phyloP scores from a whole-genome alignment of 30 jellyfish, hydroid and myxozoan species.

The Aurelia sp. region DNA sequence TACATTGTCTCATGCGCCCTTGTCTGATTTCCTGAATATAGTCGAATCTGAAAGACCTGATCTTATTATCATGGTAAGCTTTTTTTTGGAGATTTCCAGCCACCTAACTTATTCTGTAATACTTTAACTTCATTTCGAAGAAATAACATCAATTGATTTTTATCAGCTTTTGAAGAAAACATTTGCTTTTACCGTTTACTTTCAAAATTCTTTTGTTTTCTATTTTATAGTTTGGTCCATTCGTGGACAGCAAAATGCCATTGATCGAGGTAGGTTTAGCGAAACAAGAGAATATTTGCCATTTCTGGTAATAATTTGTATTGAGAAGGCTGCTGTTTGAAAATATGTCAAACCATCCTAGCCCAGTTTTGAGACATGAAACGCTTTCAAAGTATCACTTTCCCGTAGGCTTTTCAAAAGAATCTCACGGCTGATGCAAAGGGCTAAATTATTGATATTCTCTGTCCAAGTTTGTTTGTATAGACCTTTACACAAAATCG shows the following conservation, averaged over 20 bases:
- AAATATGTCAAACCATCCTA: too few relatives aligned
- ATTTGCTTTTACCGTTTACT: background rate
- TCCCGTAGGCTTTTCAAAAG: background rate
- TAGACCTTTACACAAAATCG: too few relatives aligned
- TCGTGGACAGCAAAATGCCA: conserved; percentile 88
- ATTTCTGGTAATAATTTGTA: too few relatives aligned
- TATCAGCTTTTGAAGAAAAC: background rate
- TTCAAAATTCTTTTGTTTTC: background rate
- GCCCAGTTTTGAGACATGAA: too few relatives aligned
- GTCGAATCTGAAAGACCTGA: conserved; percentile 88
- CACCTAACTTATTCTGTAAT: too few relatives aligned
- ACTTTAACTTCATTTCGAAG: background rate
- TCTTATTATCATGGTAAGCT: conserved; percentile 78
- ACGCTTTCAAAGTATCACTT: too few relatives aligned
- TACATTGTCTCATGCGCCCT: conserved; percentile 87
- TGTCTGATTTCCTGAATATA: conserved; percentile 71
- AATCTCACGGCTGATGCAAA: background rate
- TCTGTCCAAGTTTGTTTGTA: too few relatives aligned
- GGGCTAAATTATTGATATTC: background rate
- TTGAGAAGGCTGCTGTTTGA: too few relatives aligned
- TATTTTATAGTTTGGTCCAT: conserved; percentile 90
- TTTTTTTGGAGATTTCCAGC: too few relatives aligned
- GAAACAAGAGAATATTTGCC: background rate
- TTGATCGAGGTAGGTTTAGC: conserved; percentile 66
- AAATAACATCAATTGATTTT: background rate